Evolutionary conservation across 2,888 invertebrate species (phyloP), one percentile per base, ranked within the genome.

Genomic region (Protonemura montana): DNA sequence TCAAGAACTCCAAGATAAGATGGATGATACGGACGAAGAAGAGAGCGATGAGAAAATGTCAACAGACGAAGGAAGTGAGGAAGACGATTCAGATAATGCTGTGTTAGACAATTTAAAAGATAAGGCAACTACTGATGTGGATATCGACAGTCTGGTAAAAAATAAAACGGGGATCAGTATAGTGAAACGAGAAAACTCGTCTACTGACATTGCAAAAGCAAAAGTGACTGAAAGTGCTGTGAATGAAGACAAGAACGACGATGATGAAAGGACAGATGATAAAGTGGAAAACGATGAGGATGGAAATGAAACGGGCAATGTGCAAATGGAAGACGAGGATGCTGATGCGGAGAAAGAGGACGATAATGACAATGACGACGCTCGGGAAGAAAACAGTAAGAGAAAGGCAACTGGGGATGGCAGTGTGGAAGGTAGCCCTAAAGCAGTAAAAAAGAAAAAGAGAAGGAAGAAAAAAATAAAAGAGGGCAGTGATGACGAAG

Each of bases 1-100:
- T 82, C 94, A 94, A 89, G 94, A 94, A 90, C 94, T 94, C 94
- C 94, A 94, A 25, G 92, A 93, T 89, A 92, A 93, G 76, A 92
- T 92, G 91, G 92, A 92, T 5, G 92, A 92, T 88, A 91, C 92
- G 76, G 76, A 25, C 16, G 77, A 28, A 28, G 41, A 42, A n/a
- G 83, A 84, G 27, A 76, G 41, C 0, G 86, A 87, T 5, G 85
- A 59, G 10, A 76, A 87, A 80, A 86, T 87, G 87, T 87, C 87
- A n/a, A 87, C 87, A 16, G 88, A 88, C 41, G 85, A 87, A 21
- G 87, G 77, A 85, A 82, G 41, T 27, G 88, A 87, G 35, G 85
- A 87, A 7, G 77, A 85, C 76, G 87, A 88, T 82, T 85, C 86
- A 78, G 84, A 84, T 3, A n/a, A 29, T 28, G 87, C 87, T 26